Evolutionary conservation across 1,140 invertebrate genomes (phyloP).

Genomic region (Drosophila nannoptera): DNA sequence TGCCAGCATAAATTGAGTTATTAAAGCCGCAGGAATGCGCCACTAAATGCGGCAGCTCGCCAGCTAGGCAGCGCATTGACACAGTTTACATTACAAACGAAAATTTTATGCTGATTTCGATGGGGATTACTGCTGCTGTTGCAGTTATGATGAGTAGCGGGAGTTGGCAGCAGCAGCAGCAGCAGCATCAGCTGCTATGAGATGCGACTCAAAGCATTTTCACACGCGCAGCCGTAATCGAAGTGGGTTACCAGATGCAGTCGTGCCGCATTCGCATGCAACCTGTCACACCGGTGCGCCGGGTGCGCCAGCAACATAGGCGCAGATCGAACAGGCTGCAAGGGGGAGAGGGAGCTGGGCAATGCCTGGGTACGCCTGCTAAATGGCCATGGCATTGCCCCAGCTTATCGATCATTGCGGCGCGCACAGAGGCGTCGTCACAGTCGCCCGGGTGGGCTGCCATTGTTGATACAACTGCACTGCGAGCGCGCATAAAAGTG

Average conservation of each 20-base stretch:
- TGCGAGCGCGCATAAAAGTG: slow-evolving; percentile 58
- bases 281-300: slow-evolving; percentile 66
- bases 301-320: not conserved
- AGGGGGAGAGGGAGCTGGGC: not conserved
- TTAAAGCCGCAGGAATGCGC: slow-evolving; percentile 63
- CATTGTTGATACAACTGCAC: slow-evolving; percentile 3
- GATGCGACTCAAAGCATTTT: slow-evolving; percentile 48
- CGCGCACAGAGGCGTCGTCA: slow-evolving; percentile 41
- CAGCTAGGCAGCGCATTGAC: slow-evolving; percentile 36
- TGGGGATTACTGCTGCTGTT: slow-evolving; percentile 46
- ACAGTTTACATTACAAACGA: slow-evolving; percentile 39
- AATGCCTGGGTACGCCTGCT: slow-evolving; percentile 12
- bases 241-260: slow-evolving; percentile 75
- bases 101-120: slow-evolving; percentile 71
- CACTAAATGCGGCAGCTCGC: slow-evolving; percentile 32
- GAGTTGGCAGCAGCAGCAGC: slow-evolving; percentile 18
- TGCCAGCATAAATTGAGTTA: slow-evolving; percentile 56
- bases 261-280: slow-evolving; percentile 75
- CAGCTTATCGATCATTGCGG: slow-evolving; percentile 59
- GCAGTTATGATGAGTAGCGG: slow-evolving; percentile 41
- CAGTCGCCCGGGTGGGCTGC: slow-evolving; percentile 4
- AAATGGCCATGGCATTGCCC: slow-evolving; percentile 67
- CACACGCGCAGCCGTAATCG: slow-evolving; percentile 70
- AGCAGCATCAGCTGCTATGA: slow-evolving; percentile 12
- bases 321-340: not conserved